phyloP scores from a whole-genome alignment of 2,888 invertebrate genomes.

The Odontocolon sp. region DNA sequence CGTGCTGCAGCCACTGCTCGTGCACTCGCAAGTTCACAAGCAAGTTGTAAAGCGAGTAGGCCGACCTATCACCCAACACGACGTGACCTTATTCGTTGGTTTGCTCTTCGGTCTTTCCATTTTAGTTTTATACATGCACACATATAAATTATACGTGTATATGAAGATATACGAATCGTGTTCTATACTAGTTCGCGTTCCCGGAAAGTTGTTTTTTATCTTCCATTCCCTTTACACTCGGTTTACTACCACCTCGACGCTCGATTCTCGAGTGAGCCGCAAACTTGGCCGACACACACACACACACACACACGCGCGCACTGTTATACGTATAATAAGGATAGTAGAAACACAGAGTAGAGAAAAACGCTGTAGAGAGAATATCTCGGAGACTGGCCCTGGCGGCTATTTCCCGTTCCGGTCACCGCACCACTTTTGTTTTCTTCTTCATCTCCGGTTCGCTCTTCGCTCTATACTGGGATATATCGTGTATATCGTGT shows the following conservation, averaged over 20 bases:
- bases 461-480: conserved; percentile 51
- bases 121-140: neutral
- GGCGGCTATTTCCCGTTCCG: conserved; percentile 58
- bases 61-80: conserved; percentile 26
- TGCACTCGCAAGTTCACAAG: conserved; percentile 24
- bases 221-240: neutral
- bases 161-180: neutral
- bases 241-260: neutral
- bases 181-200: neutral
- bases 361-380: neutral
- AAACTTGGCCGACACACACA: conserved; percentile 18
- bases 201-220: conserved; percentile 9
- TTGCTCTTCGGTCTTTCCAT: neutral
- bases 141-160: too few species aligned
- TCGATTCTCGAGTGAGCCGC: conserved; percentile 38
- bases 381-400: conserved; percentile 46
- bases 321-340: conserved; percentile 23
- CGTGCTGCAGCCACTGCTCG: neutral
- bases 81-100: conserved; percentile 32
- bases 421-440: conserved; percentile 59
- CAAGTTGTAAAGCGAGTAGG: conserved; percentile 37
- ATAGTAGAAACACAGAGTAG: conserved; percentile 6
- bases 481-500: too few species aligned
- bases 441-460: conserved; percentile 54
- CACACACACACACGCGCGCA: too few species aligned